Percentiles rank a stretch among this genome's conserved stretches.
Evolutionary conservation across 2,797 vertebrate genomes (phyloP).

Genomic region (Sebastes melanostomus): DNA sequence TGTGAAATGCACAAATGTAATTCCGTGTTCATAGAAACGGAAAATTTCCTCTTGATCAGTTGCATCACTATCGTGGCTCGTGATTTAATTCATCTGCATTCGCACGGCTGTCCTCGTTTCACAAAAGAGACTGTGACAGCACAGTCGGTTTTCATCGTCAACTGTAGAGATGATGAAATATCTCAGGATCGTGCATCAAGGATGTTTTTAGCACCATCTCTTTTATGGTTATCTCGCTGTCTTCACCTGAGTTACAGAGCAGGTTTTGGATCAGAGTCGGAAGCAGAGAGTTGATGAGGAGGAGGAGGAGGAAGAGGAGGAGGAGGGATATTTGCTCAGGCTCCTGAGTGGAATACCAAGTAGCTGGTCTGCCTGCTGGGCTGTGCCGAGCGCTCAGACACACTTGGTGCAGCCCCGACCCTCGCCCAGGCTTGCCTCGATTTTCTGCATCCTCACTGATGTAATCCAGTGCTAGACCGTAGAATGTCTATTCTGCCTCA

Average conservation of each 20-base stretch:
- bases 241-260: conserved; percentile 44
- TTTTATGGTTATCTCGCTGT: conserved; percentile 27
- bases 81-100: conserved; percentile 24
- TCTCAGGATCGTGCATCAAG: not conserved
- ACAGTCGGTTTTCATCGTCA: not conserved
- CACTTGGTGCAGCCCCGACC: conserved; percentile 41
- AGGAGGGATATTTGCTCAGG: not conserved
- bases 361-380: conserved; percentile 59
- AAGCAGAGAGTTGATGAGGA: not conserved
- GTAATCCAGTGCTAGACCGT: conserved; percentile 37
- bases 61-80: not conserved
- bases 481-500: not conserved
- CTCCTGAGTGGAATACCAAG: conserved; percentile 81
- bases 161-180: conserved; percentile 12
- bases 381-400: conserved; percentile 35
- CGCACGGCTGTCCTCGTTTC: not conserved
- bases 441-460: conserved; percentile 53
- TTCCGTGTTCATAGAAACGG: not conserved
- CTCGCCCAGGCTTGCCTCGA: conserved; percentile 24
- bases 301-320: not conserved
- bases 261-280: not conserved
- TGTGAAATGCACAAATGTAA: conserved; percentile 8
- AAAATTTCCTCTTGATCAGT: conserved; percentile 2
- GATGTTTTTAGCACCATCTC: conserved; percentile 25
- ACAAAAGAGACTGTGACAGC: not conserved